Evolutionary conservation across 2,888 invertebrate genomes (phyloP).

Genomic region (Aethes cnicana): DNA sequence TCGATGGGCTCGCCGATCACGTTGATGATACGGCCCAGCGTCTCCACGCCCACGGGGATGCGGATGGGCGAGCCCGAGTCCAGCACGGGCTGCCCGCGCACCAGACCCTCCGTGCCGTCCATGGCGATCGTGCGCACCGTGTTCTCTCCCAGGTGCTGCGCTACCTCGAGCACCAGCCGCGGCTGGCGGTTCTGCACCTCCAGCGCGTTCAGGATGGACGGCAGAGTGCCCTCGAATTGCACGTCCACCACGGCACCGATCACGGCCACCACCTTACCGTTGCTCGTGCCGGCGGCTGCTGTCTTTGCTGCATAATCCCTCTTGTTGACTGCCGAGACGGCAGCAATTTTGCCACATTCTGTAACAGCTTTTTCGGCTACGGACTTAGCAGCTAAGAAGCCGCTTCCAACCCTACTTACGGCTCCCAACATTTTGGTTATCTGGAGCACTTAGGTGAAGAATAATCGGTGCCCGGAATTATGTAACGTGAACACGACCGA

Average conservation of each 20-base stretch:
- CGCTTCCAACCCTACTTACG: slow-evolving; percentile 82
- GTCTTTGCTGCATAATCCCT: slow-evolving; percentile 56
- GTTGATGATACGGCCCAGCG: slow-evolving; percentile 96
- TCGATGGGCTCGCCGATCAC: slow-evolving; percentile 95
- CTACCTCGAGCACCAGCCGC: slow-evolving; percentile 91
- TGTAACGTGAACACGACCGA: slow-evolving; percentile 50
- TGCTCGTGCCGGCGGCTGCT: slow-evolving; percentile 49
- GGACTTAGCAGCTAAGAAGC: slow-evolving; percentile 83
- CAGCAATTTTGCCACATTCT: slow-evolving; percentile 81
- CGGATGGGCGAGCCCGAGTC: slow-evolving; percentile 95
- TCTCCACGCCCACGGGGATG: slow-evolving; percentile 95
- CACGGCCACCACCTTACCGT: slow-evolving; percentile 93
- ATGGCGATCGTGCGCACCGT: slow-evolving; percentile 96
- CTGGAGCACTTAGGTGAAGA: slow-evolving; percentile 52
- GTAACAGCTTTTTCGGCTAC: slow-evolving; percentile 81
- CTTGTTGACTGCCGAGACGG: slow-evolving; percentile 66
- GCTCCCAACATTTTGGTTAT: slow-evolving; percentile 82
- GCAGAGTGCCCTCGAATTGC: slow-evolving; percentile 95
- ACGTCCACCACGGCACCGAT: slow-evolving; percentile 99
- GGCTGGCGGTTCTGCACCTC: slow-evolving; percentile 94
- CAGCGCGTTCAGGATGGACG: slow-evolving; percentile 96
- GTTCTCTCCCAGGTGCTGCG: slow-evolving; percentile 96
- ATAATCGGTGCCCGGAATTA: slow-evolving; percentile 62
- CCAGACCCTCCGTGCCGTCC: slow-evolving; percentile 97
- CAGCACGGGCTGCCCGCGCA: slow-evolving; percentile 90